These are phyloP conservation scores for Polypterus senegalus DNA, from an alignment of 2,113 vertebrate species.

Conservation along the genomic window DNA sequence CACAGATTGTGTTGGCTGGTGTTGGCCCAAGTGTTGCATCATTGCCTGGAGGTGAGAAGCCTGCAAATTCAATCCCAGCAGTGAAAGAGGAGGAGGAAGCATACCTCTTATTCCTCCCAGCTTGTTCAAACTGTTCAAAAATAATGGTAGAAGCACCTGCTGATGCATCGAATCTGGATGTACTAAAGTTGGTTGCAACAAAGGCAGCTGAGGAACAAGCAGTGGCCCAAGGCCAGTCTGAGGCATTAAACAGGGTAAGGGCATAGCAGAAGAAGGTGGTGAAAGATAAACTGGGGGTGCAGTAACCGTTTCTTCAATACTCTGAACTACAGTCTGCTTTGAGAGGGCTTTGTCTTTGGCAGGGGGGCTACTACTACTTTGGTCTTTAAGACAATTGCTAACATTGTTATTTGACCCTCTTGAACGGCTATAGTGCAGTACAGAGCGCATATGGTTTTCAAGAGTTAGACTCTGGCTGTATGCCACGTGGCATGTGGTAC, in stretches of 20 bases:
- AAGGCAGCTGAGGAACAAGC: constrained; percentile 30
- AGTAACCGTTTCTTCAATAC: constrained; percentile 26
- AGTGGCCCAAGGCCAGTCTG: not conserved
- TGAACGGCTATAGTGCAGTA: not conserved
- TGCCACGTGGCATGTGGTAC: not conserved
- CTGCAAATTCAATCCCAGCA: constrained; percentile 45
- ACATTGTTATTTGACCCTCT: not conserved
- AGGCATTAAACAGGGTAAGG: constrained; percentile 33
- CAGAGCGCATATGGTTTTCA: not conserved
- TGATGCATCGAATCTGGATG: constrained; percentile 56
- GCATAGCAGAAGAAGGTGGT: constrained; percentile 44
- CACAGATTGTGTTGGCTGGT: not conserved
- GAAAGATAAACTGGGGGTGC: constrained; percentile 49
- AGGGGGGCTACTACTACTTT: not conserved
- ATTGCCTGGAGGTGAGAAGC: constrained; percentile 2
- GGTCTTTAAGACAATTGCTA: not conserved
- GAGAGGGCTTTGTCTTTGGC: not conserved
- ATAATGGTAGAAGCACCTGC: constrained; percentile 37
- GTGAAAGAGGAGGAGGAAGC: constrained; percentile 46
- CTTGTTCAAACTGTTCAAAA: constrained; percentile 44
- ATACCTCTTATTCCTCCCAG: constrained; percentile 36
- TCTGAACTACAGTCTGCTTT: not conserved
- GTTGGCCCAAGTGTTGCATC: not conserved
- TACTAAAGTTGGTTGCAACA: constrained; percentile 41
- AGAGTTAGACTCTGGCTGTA: not conserved